Evolutionary conservation across 1,140 invertebrate genomes (phyloP), one percentile per base, ranked within the genome.

Genomic region (Caenorhabditis elegans): DNA sequence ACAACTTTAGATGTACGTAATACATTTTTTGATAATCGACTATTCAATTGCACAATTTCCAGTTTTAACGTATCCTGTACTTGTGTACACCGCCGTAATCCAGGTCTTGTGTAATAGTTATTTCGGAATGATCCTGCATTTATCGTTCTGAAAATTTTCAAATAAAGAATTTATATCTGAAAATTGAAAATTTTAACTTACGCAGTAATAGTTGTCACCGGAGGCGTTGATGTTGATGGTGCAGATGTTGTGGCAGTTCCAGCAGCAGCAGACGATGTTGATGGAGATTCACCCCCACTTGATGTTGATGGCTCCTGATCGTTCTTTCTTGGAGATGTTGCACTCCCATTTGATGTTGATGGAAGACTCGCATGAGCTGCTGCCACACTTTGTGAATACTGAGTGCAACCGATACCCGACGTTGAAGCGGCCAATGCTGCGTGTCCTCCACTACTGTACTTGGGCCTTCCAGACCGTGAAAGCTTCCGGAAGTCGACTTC

Each of bases 1-100:
- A 95, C 94, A 24, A 96, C 96, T 93, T 98, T 98, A 76, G 96
- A 98, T 82, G 97, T 93, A 92, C 97, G 96, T 82, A 97, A 95
- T 91, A 95, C 96, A 84, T 95, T 92, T 83, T 95, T 92, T 85
- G 96, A 95, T 76, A 98, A 90, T 87, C 95, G 92, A 83, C 93
- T 92, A 86, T 93, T 93, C 43, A 96, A 90, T 78, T 86, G 79
- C 43, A 48, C 81, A 60, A 88, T 90, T 89, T 88, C 88, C 36
- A 87, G 80, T 81, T 90, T 90, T n/a, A 88, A 76, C 8, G 88
- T 88, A 76, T 88, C 88, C 34, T 86, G 83, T 17, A 88, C 79
- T 31, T 87, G 88, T 39, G 87, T 89, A 49, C 88, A 89, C 15
- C 88, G 53, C 49, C 88, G 48, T 31, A 88, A 82, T 17, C 88